Conservation (phyloP, 1,140 invertebrate genomes). For the Papilio polyxenes region DNA sequence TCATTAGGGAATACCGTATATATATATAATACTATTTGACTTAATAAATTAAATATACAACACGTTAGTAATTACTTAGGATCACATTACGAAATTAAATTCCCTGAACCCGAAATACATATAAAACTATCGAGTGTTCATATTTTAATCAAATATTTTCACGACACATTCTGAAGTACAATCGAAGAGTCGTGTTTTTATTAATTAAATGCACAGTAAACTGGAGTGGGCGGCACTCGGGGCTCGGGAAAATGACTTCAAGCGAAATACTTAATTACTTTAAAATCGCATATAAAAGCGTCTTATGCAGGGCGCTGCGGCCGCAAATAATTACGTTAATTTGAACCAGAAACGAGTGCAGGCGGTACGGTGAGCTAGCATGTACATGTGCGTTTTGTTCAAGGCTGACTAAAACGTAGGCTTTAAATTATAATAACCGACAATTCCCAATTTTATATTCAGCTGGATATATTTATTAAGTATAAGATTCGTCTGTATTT, state of each 20-base stretch:
- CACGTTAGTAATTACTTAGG: constrained; percentile 13
- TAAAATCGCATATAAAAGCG: constrained; percentile 16
- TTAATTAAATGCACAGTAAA: constrained; percentile 23
- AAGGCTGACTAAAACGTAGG: neutral
- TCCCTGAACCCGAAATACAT: neutral
- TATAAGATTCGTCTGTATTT: too few species aligned
- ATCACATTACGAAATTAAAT: constrained; percentile 11
- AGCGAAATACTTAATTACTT: constrained; percentile 19
- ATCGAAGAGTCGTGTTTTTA: constrained; percentile 24
- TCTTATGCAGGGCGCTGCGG: constrained; percentile 22
- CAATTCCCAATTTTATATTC: neutral
- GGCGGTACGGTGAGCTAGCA: neutral
- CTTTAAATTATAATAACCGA: neutral
- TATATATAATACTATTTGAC: constrained; percentile 30
- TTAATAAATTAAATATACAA: constrained; percentile 15
- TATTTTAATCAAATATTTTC: constrained; percentile 23
- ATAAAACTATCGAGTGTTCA: constrained; percentile 12
- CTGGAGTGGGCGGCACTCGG: constrained; percentile 1
- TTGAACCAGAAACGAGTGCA: constrained; percentile 24
- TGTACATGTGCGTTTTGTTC: neutral
- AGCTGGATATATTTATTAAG: too few species aligned
- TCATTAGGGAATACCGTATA: constrained; percentile 40
- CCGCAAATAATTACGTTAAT: constrained; percentile 24
- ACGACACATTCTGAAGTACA: constrained; percentile 23
- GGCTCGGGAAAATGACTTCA: neutral